Evolutionary conservation across 2,888 invertebrate genomes (phyloP), one percentile per base, ranked within the genome.

Genomic region (Linyphia triangularis): DNA sequence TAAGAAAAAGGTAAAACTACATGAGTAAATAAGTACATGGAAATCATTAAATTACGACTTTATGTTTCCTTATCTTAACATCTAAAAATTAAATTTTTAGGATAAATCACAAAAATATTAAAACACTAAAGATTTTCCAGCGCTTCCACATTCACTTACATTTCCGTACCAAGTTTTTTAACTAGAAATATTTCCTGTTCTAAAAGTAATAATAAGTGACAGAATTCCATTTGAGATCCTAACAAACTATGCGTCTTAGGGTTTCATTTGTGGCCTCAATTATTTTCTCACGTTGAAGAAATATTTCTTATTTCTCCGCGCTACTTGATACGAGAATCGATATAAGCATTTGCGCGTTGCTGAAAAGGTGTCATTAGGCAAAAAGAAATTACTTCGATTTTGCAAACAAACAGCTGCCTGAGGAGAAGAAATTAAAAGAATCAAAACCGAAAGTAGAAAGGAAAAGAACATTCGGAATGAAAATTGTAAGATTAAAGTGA

Each of bases 311-410:
- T 51, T 26, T 22, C 77, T 28, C 43, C 59, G 37, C 63, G 61
- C 37, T 77, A 61, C 26, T 37, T 30, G 61, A 63, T 63, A 63
- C 77, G 63, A 67, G 67, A 79, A 79, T 79, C 63, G 77, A 77
- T 61, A 77, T 51, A n/a, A 51, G n/a, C 13, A n/a, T n/a, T 51
- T 9, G 33, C 9, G 33, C 4, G 33, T 33, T 33, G 33, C 33
- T 33, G 33, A 9, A 9, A 75, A 65, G 51, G 67, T 67, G 65
- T 79, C 78, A 79, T 79, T 79, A 79, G 30, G 78, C 22, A 79
- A 57, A 37, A 79, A 79, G 77, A 40, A 37, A 77, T 77, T 37
- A 61, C 77, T 61, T 63, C 24, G 77, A 61, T 37, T 63, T 22
- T 33, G 16, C 40, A 61, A 63, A 77, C 24, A 63, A 63, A 77